phyloP scores from a whole-genome alignment of 92 coral and sea anemone species.

The Paragorgia papillata region DNA sequence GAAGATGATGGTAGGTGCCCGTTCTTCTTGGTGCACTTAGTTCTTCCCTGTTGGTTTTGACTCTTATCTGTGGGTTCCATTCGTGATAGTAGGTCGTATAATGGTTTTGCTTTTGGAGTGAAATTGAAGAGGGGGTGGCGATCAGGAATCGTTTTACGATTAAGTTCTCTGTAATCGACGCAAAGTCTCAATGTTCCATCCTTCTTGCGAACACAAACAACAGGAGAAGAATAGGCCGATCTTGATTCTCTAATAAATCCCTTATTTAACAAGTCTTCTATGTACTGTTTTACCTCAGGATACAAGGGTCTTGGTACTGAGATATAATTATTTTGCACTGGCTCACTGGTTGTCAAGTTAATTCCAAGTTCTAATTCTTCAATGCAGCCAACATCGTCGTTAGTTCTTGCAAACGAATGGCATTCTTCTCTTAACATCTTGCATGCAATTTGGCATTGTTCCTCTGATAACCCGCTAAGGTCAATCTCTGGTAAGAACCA shows the following conservation, averaged over 20 bases:
- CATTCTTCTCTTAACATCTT: constrained; percentile 41
- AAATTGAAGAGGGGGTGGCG: constrained; percentile 20
- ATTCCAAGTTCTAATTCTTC: constrained; percentile 27
- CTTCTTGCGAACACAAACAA: constrained; percentile 26
- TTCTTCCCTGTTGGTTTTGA: too few relatives aligned
- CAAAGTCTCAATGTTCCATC: constrained; percentile 16
- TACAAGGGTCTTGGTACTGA: constrained; percentile 4
- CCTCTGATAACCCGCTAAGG: constrained; percentile 10
- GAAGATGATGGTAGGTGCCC: too few relatives aligned
- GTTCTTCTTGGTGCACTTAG: too few relatives aligned
- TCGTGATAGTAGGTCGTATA: constrained; percentile 19
- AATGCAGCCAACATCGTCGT: constrained; percentile 54
- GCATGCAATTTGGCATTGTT: constrained; percentile 19
- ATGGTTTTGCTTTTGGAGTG: constrained; percentile 19
- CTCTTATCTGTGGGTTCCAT: background rate
- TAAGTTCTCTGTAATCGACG: constrained; percentile 22
- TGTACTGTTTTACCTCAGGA: constrained; percentile 23
- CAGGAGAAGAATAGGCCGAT: constrained; percentile 2
- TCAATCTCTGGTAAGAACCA: too few relatives aligned
- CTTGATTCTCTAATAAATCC: constrained; percentile 16
- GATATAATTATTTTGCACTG: constrained; percentile 19
- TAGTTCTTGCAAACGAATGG: constrained; percentile 32
- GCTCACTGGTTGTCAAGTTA: constrained; percentile 2
- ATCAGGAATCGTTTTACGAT: background rate
- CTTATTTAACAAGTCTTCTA: constrained; percentile 16